phyloP scores from a whole-genome alignment of 1,140 invertebrate genomes.

The Doryteuthis pealeii region DNA sequence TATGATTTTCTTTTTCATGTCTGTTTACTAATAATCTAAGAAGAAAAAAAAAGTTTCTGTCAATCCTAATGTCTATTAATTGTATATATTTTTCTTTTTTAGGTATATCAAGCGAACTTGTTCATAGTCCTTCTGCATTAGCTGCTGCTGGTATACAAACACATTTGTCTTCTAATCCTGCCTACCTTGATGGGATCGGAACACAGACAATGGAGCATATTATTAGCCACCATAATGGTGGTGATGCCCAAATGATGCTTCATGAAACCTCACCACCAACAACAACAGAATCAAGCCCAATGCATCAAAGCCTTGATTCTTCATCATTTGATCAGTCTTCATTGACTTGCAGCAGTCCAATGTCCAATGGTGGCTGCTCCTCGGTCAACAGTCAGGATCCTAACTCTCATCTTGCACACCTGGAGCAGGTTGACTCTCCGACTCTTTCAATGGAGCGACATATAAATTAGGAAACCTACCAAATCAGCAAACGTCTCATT shows the following conservation, averaged over 20 bases:
- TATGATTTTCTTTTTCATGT: no score
- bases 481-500: neutral
- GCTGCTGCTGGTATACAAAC: neutral
- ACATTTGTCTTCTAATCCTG: neutral
- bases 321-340: neutral
- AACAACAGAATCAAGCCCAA: neutral
- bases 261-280: neutral
- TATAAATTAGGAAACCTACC: neutral
- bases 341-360: neutral
- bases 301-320: constrained; percentile 1
- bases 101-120: neutral
- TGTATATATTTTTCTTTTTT: no score
- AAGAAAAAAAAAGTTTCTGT: no score
- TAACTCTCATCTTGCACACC: neutral
- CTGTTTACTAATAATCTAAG: no score
- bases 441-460: neutral
- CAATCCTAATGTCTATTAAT: no score
- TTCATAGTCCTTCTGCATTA: neutral
- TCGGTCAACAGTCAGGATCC: neutral
- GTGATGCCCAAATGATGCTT: neutral
- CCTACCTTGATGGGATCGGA: neutral
- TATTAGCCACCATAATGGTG: neutral
- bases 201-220: constrained; percentile 1
- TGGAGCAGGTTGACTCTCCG: neutral
- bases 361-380: no score